phyloP scores from a whole-genome alignment of 2,113 vertebrate genomes.

The Promerops cafer region DNA sequence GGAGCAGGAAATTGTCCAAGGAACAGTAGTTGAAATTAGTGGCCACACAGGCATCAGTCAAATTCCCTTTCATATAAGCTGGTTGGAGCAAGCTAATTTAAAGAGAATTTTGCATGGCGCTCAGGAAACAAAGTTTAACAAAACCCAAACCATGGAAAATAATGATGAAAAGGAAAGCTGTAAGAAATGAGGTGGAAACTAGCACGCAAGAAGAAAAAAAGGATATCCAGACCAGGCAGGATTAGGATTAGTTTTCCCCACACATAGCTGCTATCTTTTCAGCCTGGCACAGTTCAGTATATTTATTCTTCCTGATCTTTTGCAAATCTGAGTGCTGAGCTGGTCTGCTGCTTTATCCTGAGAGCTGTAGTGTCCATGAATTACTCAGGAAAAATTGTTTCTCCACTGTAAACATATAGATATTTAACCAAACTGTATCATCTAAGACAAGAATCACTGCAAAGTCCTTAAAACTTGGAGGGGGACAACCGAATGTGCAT shows the following conservation, averaged over 20 bases:
- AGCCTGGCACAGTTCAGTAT: not conserved
- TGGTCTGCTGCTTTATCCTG: not conserved
- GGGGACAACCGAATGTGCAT: not conserved
- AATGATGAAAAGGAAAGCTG: not conserved
- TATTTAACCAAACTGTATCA: not conserved
- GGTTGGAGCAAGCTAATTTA: not conserved
- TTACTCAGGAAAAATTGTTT: not conserved
- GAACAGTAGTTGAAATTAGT: not conserved
- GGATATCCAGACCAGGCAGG: not conserved
- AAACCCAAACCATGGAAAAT: not conserved
- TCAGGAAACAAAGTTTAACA: not conserved
- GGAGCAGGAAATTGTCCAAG: not conserved
- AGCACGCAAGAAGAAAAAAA: not conserved
- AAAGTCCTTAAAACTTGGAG: not conserved
- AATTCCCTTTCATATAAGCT: not conserved
- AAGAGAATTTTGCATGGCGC: not conserved
- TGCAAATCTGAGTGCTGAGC: not conserved
- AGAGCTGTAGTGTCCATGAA: not conserved
- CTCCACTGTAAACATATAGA: not conserved
- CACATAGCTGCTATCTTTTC: not conserved
- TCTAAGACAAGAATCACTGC: not conserved
- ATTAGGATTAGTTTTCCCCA: not conserved
- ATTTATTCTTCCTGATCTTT: not conserved
- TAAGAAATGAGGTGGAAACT: not conserved
- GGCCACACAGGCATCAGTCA: not conserved